Conservation (phyloP, 2,113 vertebrate species). For the Bubo bubo region DNA sequence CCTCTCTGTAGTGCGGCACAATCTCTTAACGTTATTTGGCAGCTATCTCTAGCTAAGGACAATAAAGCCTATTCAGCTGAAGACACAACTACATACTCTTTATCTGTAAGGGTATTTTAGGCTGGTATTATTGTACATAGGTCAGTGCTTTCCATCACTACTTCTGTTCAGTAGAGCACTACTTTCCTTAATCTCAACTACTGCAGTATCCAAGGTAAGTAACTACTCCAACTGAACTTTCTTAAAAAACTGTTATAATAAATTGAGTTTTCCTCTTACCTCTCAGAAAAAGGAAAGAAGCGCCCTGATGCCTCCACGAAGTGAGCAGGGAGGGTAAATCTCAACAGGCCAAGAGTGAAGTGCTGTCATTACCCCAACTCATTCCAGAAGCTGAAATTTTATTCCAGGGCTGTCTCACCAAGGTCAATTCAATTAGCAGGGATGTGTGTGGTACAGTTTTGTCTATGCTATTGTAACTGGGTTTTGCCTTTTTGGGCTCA, state of each 20-base stretch:
- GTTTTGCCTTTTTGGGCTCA: not conserved
- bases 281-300: not conserved
- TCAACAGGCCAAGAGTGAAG: not conserved
- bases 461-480: not conserved
- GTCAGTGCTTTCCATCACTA: not conserved
- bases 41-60: not conserved
- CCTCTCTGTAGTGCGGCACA: not conserved
- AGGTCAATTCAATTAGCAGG: not conserved
- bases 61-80: not conserved
- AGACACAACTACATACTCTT: not conserved
- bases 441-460: not conserved
- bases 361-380: not conserved
- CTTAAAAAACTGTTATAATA: not conserved
- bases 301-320: fast-evolving
- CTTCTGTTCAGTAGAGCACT: not conserved
- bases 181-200: not conserved
- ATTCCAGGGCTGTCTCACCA: fast-evolving
- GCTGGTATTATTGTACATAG: not conserved
- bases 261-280: not conserved
- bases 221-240: not conserved
- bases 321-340: not conserved
- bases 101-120: not conserved
- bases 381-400: not conserved
- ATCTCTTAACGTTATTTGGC: not conserved
- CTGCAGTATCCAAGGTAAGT: not conserved